These are phyloP conservation scores for Eilema depressum DNA, from an alignment of 2,888 invertebrate genomes.

Conservation along the genomic window DNA sequence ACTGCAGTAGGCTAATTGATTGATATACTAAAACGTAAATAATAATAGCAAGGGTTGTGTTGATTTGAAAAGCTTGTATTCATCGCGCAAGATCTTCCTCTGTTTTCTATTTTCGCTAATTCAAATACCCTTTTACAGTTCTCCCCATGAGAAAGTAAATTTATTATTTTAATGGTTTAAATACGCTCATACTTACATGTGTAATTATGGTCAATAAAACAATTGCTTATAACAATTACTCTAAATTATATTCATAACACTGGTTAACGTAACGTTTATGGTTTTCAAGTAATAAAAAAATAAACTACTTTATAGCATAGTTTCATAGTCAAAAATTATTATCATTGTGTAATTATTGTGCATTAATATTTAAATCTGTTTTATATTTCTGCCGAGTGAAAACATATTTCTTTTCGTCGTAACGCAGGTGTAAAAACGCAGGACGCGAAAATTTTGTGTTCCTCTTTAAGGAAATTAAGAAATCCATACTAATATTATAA, in stretches of 20 bases:
- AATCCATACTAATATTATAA: too few relatives aligned
- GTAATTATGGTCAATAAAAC: neutral
- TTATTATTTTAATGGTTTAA: neutral
- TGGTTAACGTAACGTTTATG: neutral
- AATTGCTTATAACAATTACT: neutral
- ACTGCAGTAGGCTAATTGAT: too few relatives aligned
- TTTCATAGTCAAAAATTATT: neutral
- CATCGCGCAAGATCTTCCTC: too few relatives aligned
- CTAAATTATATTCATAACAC: neutral
- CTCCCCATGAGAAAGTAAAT: neutral
- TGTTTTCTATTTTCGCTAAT: too few relatives aligned
- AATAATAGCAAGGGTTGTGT: too few relatives aligned
- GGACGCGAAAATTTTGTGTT: too few relatives aligned
- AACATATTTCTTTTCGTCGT: neutral
- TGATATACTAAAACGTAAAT: too few relatives aligned
- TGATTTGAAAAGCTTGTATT: too few relatives aligned
- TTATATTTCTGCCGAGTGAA: neutral
- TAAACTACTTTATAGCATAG: neutral
- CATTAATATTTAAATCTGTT: neutral
- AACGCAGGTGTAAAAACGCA: too few relatives aligned
- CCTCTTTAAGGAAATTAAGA: too few relatives aligned
- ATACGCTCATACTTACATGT: neutral
- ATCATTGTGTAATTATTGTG: neutral
- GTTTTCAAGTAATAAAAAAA: neutral
- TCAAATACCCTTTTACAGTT: neutral